Conservation (phyloP, 2,113 vertebrate genomes). For the Notarius lentiginosus region DNA sequence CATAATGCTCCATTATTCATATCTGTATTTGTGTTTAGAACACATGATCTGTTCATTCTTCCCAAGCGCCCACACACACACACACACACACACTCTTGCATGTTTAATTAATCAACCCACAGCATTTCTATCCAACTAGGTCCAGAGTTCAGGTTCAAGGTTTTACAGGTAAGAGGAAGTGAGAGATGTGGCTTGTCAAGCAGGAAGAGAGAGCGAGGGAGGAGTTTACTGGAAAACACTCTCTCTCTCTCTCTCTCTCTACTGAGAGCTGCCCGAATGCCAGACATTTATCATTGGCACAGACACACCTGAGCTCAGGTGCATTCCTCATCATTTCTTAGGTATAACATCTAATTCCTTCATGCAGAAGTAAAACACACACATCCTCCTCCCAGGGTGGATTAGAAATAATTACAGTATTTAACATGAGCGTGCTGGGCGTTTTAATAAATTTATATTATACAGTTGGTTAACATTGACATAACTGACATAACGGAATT, state of each 20-base stretch:
- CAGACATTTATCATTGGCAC: not conserved
- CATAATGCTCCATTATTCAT: not conserved
- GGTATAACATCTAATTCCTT: not conserved
- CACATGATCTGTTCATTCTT: not conserved
- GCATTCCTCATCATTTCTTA: not conserved
- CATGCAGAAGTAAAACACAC: not conserved
- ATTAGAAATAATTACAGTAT: not conserved
- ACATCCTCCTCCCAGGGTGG: no score
- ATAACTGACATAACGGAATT: not conserved
- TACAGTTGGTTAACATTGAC: not conserved
- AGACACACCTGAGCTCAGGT: not conserved
- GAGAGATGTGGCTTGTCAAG: not conserved
- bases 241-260: not conserved
- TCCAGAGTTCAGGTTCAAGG: slow-evolving; percentile 24
- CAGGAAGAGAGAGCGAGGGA: not conserved
- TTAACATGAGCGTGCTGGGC: not conserved
- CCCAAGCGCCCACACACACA: not conserved
- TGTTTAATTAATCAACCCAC: not conserved
- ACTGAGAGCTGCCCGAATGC: not conserved
- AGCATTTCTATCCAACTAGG: slow-evolving; percentile 30
- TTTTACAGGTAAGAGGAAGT: slow-evolving; percentile 23
- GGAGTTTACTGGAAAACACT: slow-evolving; percentile 28
- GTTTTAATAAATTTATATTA: not conserved
- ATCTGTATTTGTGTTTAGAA: not conserved
- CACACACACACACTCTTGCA: not conserved